Percentiles rank a stretch among this genome's conserved stretches.
Evolutionary conservation across 2,797 vertebrate species (phyloP).

Genomic region (Arrhamphus sclerolepis): DNA sequence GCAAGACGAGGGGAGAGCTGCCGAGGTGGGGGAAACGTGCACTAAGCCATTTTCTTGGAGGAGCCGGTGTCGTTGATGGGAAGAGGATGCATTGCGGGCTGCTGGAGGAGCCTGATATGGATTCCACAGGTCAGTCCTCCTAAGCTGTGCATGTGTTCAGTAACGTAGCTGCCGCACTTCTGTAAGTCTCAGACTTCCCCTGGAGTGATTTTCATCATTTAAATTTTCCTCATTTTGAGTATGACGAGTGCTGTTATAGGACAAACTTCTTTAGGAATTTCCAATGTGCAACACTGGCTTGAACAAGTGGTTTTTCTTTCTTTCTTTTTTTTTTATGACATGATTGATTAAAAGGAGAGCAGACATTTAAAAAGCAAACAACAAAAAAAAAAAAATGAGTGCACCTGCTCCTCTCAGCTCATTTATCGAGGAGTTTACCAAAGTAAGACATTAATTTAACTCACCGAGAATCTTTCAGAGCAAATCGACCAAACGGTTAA

Average conservation of each 20-base stretch:
- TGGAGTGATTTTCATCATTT: constrained; percentile 22
- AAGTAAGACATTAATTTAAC: constrained; percentile 1
- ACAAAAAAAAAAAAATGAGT: constrained; percentile 9
- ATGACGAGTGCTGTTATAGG: background rate
- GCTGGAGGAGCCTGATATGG: constrained; percentile 99
- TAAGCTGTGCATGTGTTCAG: constrained; percentile 43
- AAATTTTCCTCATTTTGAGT: background rate
- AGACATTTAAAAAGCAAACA: background rate
- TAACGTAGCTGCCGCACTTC: constrained; percentile 39
- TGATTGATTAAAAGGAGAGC: background rate
- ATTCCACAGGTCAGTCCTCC: constrained; percentile 98
- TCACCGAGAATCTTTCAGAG: background rate
- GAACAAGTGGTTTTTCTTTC: constrained; percentile 8
- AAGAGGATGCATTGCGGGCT: constrained; percentile 99
- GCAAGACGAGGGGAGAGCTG: constrained; percentile 65
- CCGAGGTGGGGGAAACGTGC: constrained; percentile 77
- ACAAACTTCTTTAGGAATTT: background rate
- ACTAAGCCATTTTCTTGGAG: constrained; percentile 80
- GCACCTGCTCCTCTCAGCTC: constrained; percentile 31
- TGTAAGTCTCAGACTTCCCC: constrained; percentile 49
- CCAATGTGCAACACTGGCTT: background rate
- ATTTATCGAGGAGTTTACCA: constrained; percentile 9
- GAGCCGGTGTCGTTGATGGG: constrained; percentile 93
- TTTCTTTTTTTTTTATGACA: too few relatives aligned
- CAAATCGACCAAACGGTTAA: background rate